These are phyloP conservation scores for Tillus elongatus DNA, from an alignment of 2,888 invertebrate species.

Conservation along the genomic window DNA sequence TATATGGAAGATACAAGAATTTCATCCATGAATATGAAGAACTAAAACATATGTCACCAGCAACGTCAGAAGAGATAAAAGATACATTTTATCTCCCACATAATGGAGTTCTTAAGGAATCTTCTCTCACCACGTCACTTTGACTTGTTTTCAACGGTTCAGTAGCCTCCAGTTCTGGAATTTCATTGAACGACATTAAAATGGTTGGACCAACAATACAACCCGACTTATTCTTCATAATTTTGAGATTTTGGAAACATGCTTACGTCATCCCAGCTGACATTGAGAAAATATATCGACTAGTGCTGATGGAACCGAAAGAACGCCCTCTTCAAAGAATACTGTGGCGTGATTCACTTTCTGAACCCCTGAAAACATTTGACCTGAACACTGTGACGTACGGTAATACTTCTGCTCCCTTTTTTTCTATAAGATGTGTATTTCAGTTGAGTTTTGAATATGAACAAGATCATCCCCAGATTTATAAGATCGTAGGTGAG, in stretches of 20 bases:
- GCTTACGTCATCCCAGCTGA: constrained; percentile 10
- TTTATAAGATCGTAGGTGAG: constrained; percentile 13
- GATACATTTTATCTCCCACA: constrained; percentile 8
- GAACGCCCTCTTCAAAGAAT: constrained; percentile 19
- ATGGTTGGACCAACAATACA: constrained; percentile 15
- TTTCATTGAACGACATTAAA: constrained; percentile 17
- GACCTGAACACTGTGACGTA: constrained; percentile 14
- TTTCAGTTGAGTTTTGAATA: constrained; percentile 13
- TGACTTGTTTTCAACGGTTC: constrained; percentile 18
- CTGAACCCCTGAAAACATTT: constrained; percentile 13
- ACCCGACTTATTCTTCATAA: constrained; percentile 14
- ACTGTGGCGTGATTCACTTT: constrained; percentile 17
- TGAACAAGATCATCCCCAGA: constrained; percentile 11
- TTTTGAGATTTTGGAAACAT: constrained; percentile 12
- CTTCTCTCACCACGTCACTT: constrained; percentile 12
- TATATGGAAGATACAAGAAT: no score
- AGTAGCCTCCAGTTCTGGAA: constrained; percentile 10
- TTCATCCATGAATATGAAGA: constrained; percentile 6
- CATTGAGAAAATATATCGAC: constrained; percentile 15
- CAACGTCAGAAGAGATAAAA: background rate
- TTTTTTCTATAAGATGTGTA: constrained; percentile 14
- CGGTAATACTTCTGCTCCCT: constrained; percentile 13
- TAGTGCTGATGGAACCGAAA: constrained; percentile 9
- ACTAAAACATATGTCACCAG: constrained; percentile 4
- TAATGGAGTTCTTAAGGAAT: constrained; percentile 12